Conservation (phyloP, 2,113 vertebrate species). For the Elachura formosa region DNA sequence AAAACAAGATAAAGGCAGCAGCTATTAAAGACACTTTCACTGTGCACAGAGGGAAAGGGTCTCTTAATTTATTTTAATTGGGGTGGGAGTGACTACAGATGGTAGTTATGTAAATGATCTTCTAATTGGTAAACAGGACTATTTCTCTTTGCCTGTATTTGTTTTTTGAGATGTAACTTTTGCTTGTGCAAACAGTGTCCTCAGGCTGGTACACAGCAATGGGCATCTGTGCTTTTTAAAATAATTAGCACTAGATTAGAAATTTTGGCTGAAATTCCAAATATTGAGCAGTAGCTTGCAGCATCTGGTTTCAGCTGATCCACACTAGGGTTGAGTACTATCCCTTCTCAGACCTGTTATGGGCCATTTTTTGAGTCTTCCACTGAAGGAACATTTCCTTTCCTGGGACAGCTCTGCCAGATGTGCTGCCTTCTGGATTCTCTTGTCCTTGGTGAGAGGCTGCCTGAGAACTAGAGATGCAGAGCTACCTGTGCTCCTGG, state of each 20-base stretch:
- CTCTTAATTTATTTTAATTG: not conserved
- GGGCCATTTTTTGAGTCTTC: not conserved
- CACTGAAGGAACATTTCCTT: not conserved
- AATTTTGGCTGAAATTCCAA: not conserved
- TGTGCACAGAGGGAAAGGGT: not conserved
- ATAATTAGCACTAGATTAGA: not conserved
- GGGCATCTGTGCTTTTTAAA: conserved; percentile 25
- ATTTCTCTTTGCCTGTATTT: conserved; percentile 22
- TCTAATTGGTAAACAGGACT: not conserved
- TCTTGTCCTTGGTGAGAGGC: not conserved
- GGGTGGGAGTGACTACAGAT: not conserved
- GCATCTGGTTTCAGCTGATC: not conserved
- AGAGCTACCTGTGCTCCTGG: not conserved
- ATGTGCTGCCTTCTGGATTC: not conserved
- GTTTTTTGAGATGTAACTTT: conserved; percentile 17
- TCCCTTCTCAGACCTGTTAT: not conserved
- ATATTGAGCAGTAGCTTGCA: not conserved
- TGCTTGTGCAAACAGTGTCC: not conserved
- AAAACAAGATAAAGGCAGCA: not conserved
- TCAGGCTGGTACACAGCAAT: not conserved
- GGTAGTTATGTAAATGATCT: not conserved
- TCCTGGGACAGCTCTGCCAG: not conserved
- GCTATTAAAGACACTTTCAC: not conserved
- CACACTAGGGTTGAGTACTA: not conserved
- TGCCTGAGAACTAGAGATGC: not conserved